Evolutionary conservation across 64 coral and sea anemone genomes (phyloP).

Genomic region (Stichodactyla helianthus): DNA sequence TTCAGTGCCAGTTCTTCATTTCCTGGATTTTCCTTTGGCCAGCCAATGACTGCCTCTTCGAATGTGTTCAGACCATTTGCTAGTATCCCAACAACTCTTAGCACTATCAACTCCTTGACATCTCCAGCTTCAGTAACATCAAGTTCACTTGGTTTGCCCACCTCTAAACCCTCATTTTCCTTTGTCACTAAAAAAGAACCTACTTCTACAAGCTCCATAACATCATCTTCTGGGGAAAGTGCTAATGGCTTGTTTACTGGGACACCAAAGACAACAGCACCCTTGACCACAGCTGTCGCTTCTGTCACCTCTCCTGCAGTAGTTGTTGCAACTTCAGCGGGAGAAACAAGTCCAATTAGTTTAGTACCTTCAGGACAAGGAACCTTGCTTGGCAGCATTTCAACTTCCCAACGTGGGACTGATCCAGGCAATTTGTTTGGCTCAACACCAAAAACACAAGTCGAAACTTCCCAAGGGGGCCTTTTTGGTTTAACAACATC

Average conservation of each 20-base stretch:
- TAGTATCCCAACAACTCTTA: neutral
- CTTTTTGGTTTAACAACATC: too few species aligned
- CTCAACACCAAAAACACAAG: too few species aligned
- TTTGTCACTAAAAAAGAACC: neutral
- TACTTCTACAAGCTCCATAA: neutral
- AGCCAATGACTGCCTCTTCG: neutral
- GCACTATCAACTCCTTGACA: neutral
- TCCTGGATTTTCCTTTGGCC: neutral
- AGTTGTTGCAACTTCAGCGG: neutral
- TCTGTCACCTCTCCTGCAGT: neutral
- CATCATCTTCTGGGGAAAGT: neutral
- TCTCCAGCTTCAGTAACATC: neutral
- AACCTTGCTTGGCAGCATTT: neutral
- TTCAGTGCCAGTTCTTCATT: neutral
- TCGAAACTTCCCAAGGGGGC: too few species aligned
- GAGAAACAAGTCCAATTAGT: neutral
- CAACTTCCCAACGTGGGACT: neutral
- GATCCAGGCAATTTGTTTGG: neutral
- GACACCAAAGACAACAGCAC: neutral
- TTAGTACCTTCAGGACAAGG: neutral
- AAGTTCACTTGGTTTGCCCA: constrained; percentile 1
- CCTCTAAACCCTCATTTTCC: neutral
- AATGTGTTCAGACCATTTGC: constrained; percentile 5
- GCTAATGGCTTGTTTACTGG: constrained; percentile 19
- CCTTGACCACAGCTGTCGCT: neutral